These are phyloP conservation scores for Poecilia wingei DNA, from an alignment of 2,797 vertebrate genomes.

Conservation along the genomic window DNA sequence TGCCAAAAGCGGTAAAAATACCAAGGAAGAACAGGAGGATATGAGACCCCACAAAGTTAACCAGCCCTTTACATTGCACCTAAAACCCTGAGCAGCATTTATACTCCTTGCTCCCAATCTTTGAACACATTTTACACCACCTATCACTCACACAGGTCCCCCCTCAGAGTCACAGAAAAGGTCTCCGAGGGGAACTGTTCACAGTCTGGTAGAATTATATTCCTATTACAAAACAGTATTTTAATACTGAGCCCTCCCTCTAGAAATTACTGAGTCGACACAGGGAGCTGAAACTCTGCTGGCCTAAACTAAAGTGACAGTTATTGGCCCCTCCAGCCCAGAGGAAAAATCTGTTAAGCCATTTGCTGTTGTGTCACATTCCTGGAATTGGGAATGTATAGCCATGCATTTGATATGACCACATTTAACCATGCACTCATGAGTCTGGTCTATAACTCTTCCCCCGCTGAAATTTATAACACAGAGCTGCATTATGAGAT, in stretches of 20 bases:
- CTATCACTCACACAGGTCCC: constrained; percentile 64
- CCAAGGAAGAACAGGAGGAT: constrained; percentile 47
- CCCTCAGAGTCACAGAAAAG: constrained; percentile 30
- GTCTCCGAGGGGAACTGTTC: constrained; percentile 38
- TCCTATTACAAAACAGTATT: constrained; percentile 60
- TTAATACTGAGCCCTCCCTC: constrained; percentile 69
- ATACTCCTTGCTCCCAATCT: constrained; percentile 42
- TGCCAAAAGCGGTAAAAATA: constrained; percentile 74
- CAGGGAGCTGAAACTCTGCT: constrained; percentile 65
- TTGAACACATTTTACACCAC: constrained; percentile 49
- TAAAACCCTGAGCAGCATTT: constrained; percentile 47
- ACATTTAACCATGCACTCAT: constrained; percentile 76
- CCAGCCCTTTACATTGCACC: constrained; percentile 47
- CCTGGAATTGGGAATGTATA: constrained; percentile 80
- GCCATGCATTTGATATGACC: constrained; percentile 79
- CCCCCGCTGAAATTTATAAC: constrained; percentile 70
- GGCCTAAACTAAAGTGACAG: constrained; percentile 85
- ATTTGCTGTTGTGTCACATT: constrained; percentile 89
- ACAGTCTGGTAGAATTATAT: constrained; percentile 64
- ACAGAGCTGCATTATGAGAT: constrained; percentile 66
- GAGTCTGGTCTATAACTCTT: constrained; percentile 73
- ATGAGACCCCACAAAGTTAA: constrained; percentile 61
- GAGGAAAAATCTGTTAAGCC: constrained; percentile 78
- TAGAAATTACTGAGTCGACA: constrained; percentile 80
- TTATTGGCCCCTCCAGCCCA: constrained; percentile 82